These are phyloP conservation scores for Indri indri DNA, from an alignment of 2,113 vertebrate genomes.

Conservation along the genomic window DNA sequence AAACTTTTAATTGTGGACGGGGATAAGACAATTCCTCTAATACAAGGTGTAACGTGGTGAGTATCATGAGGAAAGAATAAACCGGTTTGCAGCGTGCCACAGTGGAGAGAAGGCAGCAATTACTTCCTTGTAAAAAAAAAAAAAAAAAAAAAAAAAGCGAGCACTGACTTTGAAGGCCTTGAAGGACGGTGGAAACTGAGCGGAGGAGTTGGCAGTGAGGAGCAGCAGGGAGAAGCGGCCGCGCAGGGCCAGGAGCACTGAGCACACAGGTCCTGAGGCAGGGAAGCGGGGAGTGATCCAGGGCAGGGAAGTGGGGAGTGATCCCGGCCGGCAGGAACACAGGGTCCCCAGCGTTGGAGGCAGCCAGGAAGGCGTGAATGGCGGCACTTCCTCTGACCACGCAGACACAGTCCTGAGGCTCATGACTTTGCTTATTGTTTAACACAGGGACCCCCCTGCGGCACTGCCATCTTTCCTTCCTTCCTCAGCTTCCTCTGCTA, in stretches of 20 bases:
- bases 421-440: constrained; percentile 67
- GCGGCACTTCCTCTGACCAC: constrained; percentile 10
- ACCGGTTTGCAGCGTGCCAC: not conserved
- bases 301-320: not conserved
- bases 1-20: not conserved
- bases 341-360: not conserved
- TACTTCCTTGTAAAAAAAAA: not conserved
- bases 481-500: constrained; percentile 76
- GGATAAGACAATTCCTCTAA: not conserved
- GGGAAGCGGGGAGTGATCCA: not conserved
- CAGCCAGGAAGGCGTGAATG: not conserved
- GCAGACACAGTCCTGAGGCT: not conserved
- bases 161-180: not conserved
- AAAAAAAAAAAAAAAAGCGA: not conserved
- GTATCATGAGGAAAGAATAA: not conserved
- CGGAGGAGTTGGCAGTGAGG: not conserved
- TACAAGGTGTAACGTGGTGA: no score
- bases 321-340: not conserved
- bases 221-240: not conserved
- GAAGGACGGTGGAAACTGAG: not conserved
- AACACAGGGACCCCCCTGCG: constrained; percentile 19
- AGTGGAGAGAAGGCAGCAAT: not conserved
- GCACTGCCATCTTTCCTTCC: constrained; percentile 76
- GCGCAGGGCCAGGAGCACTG: not conserved
- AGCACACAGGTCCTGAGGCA: not conserved